Conservation (phyloP, 2,888 invertebrate genomes). For the Coleophora flavipennella region DNA sequence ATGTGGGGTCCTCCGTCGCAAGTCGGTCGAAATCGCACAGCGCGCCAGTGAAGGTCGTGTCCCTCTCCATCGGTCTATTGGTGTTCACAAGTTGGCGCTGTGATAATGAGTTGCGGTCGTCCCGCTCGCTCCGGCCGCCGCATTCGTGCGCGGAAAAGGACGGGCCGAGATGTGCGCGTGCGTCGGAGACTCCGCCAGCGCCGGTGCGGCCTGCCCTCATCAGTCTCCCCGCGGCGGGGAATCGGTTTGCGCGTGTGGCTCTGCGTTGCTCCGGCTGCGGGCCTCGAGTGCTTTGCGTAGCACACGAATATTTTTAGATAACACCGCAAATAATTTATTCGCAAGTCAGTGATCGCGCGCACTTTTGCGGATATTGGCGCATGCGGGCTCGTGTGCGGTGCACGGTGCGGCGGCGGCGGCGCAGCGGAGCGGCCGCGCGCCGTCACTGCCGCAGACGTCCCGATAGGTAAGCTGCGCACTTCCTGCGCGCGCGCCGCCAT, state of each 20-base stretch:
- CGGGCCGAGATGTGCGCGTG: conserved; percentile 55
- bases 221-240: conserved; percentile 71
- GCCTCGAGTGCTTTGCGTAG: conserved; percentile 48
- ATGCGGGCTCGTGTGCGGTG: conserved; percentile 48
- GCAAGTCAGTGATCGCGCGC: conserved; percentile 66
- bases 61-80: conserved; percentile 72
- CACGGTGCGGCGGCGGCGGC: conserved; percentile 31
- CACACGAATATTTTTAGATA: conserved; percentile 71
- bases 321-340: conserved; percentile 69
- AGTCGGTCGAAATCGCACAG: conserved; percentile 41
- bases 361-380: conserved; percentile 60
- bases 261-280: conserved; percentile 44
- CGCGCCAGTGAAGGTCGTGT: conserved; percentile 69
- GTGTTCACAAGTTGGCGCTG: conserved; percentile 68
- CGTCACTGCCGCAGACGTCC: conserved; percentile 54
- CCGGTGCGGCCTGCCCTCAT: conserved; percentile 67
- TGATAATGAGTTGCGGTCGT: conserved; percentile 59
- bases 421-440: conserved; percentile 31
- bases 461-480: conserved; percentile 72
- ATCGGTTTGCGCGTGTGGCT: conserved; percentile 65
- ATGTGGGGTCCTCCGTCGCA: conserved; percentile 49
- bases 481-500: conserved; percentile 71
- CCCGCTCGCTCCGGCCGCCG: conserved; percentile 44
- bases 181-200: conserved; percentile 65
- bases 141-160: conserved; percentile 41